Evolutionary conservation across 2,797 vertebrate genomes (phyloP), one percentile per base, ranked within the genome.

Genomic region (Thaleichthys pacificus): DNA sequence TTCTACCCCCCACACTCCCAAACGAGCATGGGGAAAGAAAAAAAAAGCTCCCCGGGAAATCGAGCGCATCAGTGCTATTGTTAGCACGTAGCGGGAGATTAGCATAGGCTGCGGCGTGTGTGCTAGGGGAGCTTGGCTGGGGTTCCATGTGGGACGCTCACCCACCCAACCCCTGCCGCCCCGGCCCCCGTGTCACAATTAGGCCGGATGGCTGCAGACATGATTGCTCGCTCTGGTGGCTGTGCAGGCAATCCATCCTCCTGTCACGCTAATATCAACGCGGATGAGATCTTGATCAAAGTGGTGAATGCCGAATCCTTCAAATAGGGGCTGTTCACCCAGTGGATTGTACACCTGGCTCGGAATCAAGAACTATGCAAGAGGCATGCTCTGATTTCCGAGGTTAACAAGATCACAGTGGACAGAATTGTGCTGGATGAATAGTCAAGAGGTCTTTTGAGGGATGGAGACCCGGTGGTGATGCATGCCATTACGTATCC

Each of bases 41-140:
- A 5, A 49, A 26, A 61, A n/a, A 14, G 85, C 78, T 86, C 76
- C 82, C 81, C 68, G 71, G 75, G 82, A 86, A 89, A 82, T 85
- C 77, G 76, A 83, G 81, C 82, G 85, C 85, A 91, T 91, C 89
- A 90, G 88, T 70, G 79, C 88, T 87, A 90, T 91, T 92, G 89
- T 91, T 89, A 88, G 82, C 78, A 86, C 87, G 75, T 87, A 86
- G 87, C 80, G 70, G 85, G 89, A 89, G 86, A 89, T 91, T 90
- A 89, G 84, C 68, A 19, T 80, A 89, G 84, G 83, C 42, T 47
- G 42, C 3, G 42, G 80, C 87, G 78, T 58, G 82, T 84, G 83
- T 85, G 77, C 85, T 85, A 77, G 79, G 72, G 79, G 83, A 56
- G 79, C 85, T 88, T 90, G 87, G 82, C 86, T 87, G 87, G 85